phyloP scores from a whole-genome alignment of 2,797 vertebrate species.

The Lacerta viridis region DNA sequence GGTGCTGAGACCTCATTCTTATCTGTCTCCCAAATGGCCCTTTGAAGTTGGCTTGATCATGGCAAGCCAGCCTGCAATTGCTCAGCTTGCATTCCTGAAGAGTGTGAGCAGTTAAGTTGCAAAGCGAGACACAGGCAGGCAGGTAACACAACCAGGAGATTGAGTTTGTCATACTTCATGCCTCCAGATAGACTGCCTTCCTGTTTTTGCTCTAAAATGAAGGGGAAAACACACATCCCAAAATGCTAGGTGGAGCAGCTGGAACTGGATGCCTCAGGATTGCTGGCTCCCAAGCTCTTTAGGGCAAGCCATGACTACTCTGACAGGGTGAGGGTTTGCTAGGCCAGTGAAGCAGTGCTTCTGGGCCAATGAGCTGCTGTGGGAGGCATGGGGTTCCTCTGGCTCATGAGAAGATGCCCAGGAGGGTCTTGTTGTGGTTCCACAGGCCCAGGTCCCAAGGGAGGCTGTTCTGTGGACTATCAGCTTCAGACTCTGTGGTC shows the following conservation, averaged over 20 bases:
- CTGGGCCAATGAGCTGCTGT: too few relatives aligned
- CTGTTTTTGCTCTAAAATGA: not conserved
- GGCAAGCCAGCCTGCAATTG: constrained; percentile 38
- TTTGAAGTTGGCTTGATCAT: constrained; percentile 27
- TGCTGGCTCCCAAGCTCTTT: not conserved
- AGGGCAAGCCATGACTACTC: not conserved
- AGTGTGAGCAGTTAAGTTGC: constrained; percentile 25
- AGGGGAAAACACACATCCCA: not conserved
- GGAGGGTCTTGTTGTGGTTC: too few relatives aligned
- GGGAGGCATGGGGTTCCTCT: too few relatives aligned
- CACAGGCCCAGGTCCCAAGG: too few relatives aligned
- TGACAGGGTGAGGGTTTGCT: too few relatives aligned
- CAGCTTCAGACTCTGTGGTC: too few relatives aligned
- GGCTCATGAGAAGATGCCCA: too few relatives aligned
- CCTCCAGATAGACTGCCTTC: not conserved
- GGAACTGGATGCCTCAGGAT: not conserved
- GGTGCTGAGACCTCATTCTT: constrained; percentile 48
- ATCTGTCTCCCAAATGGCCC: rapidly evolving
- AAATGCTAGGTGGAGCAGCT: not conserved
- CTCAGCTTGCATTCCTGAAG: constrained; percentile 15
- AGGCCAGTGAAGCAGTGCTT: too few relatives aligned
- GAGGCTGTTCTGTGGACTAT: too few relatives aligned
- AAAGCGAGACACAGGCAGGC: not conserved
- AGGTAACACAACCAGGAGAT: not conserved
- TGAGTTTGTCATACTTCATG: constrained; percentile 11